Base-by-base conservation (phyloP, 2,113 vertebrate species). In the Caloenas nicobarica region DNA sequence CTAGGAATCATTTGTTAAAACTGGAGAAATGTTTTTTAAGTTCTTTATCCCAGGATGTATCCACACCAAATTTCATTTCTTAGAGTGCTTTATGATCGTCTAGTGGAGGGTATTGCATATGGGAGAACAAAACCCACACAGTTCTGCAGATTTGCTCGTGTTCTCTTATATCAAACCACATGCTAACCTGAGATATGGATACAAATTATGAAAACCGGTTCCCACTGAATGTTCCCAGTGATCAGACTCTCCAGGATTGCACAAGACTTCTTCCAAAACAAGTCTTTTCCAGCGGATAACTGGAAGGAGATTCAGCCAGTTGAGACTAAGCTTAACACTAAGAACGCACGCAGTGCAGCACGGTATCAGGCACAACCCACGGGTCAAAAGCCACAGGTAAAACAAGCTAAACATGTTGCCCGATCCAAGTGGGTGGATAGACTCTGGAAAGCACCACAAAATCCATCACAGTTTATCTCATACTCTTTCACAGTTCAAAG, bases 161-260 rank as follows among this genome's bases (percentile, higher is more conserved):
- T 26, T 48, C n/a, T 76, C 29, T 69, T 19, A 7, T 0, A 2
- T 19, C 74, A 57, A 78, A 54, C 33, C 40, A 24, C 65, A 56
- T 0, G 17, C n/a, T 34, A 58, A 33, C 58, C 36, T 21, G 16
- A 85, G 22, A 51, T 5, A 26, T 0, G 0, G 15, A 26, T 5
- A n/a, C 7, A 44, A 46, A 34, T 28, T 3, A 68, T 0, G 5
- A 23, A 65, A 94, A 68, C 13, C 3, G 23, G 22, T 24, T 91
- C 46, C 69, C 46, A 22, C 16, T 19, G 36, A 65, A 57, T 1
- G 23, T 16, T 80, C 46, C 68, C 56, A 69, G 64, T 42, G 40
- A 51, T 13, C 10, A 21, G n/a, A 58, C 23, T 53, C 29, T 65
- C 56, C 58, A 21, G n/a, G 38, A 46, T 7, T 2, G 13, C 38